These are phyloP conservation scores for Takifugu bimaculatus DNA, from an alignment of 2,113 vertebrate genomes.

Conservation along the genomic window DNA sequence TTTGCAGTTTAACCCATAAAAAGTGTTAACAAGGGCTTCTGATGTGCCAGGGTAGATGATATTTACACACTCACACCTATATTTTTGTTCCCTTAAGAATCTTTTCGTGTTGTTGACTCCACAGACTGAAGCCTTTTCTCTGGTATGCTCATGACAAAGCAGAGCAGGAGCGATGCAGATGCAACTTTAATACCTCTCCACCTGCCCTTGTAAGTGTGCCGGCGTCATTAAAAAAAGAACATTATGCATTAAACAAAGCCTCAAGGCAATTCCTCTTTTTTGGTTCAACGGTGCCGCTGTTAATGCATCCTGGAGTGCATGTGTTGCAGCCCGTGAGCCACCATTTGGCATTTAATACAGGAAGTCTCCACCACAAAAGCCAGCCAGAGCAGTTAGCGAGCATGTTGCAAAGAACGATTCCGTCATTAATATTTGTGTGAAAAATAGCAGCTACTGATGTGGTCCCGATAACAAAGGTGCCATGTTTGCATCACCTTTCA, in stretches of 20 bases:
- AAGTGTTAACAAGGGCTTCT: background rate
- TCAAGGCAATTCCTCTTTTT: too few species aligned
- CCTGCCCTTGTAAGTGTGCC: too few species aligned
- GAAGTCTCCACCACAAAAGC: conserved; percentile 30
- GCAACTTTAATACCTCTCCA: too few species aligned
- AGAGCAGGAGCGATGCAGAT: too few species aligned
- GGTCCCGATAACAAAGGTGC: conserved; percentile 25
- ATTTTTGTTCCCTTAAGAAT: too few species aligned
- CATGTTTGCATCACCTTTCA: background rate
- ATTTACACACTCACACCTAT: too few species aligned
- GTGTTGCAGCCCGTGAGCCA: conserved; percentile 37
- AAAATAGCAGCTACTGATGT: conserved; percentile 48
- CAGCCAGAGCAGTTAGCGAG: conserved; percentile 60
- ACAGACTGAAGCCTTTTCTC: too few species aligned
- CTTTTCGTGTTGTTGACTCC: too few species aligned
- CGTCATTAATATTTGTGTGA: conserved; percentile 43
- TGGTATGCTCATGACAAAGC: too few species aligned
- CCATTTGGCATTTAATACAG: conserved; percentile 45
- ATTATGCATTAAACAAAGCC: too few species aligned
- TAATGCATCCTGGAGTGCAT: background rate
- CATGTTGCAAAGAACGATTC: conserved; percentile 44
- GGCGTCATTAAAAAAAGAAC: too few species aligned
- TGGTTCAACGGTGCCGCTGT: background rate
- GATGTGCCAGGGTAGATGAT: too few species aligned
- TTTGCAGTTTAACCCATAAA: conserved; percentile 24